phyloP scores from a whole-genome alignment of 2,888 invertebrate genomes.

The Noctua pronuba region DNA sequence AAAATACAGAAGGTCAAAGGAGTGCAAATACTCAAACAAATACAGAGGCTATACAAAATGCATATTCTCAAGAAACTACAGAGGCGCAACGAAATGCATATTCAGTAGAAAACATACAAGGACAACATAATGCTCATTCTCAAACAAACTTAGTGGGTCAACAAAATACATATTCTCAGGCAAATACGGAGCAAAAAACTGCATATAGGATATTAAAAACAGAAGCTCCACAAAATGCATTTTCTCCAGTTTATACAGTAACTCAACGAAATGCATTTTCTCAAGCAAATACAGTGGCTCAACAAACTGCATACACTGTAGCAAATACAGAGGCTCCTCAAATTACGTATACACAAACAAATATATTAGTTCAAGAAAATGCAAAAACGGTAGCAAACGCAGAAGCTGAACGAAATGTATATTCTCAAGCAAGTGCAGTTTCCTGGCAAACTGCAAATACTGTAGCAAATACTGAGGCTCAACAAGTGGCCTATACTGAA shows the following conservation, averaged over 20 bases:
- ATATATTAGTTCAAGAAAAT: background rate
- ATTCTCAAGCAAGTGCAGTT: slow-evolving; percentile 4
- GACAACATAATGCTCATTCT: background rate
- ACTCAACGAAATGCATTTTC: slow-evolving; percentile 13
- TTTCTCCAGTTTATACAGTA: background rate
- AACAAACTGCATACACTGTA: background rate
- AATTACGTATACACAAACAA: slow-evolving; percentile 3
- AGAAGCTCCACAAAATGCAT: slow-evolving; percentile 9
- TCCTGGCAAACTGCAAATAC: background rate
- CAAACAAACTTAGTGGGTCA: slow-evolving; percentile 4
- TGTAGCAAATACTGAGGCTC: background rate
- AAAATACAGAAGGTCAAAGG: background rate
- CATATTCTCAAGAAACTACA: slow-evolving; percentile 7
- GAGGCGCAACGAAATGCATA: background rate
- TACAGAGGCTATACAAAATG: background rate
- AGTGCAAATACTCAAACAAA: slow-evolving; percentile 10
- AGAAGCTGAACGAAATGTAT: background rate
- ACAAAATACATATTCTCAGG: slow-evolving; percentile 8
- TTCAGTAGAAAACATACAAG: background rate
- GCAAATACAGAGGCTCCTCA: background rate
- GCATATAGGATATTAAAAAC: background rate
- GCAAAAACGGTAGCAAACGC: background rate
- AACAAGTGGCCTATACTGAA: background rate
- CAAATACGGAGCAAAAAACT: background rate
- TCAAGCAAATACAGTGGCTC: background rate